Evolutionary conservation across 2,888 invertebrate genomes (phyloP), one percentile per base, ranked within the genome.

Genomic region (Ophioninae sp.): DNA sequence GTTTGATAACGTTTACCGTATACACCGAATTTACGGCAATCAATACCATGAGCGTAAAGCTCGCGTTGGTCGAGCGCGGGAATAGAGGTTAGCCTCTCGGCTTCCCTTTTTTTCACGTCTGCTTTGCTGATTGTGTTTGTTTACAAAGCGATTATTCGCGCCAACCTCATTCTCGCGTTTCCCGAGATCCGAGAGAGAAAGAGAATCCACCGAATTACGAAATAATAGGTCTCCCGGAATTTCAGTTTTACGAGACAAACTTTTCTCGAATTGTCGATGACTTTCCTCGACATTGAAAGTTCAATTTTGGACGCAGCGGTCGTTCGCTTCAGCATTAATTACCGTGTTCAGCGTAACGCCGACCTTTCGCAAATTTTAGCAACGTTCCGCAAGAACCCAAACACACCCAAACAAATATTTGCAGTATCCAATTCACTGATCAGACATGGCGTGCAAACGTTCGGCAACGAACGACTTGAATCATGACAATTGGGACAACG

Each of bases 401-500:
- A 1, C 30, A 2, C 30, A 50, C n/a, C 13, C 44, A 50, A 6
- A 17, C 13, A 10, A 2, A 17, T 13, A 50, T 13, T 17, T 0
- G 17, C 50, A 50, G 50, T 13, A 50, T 50, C 13, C 50, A 65
- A 59, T 41, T 65, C 17, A 10, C 50, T 77, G 77, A 68, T 56
- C 44, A 86, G 85, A 72, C 77, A 97, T 97, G 97, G 94, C 96
- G 87, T 92, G 93, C 73, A 98, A 98, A 93, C 95, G 98, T 85
- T 93, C 94, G 87, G 97, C 98, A 41, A 94, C 95, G 6, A 94
- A 94, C 30, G 96, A 97, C 80, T 93, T 98, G 85, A 97, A 96
- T 93, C 96, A 96, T 89, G 96, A 96, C 13, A 98, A 98, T 91
- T 98, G 98, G 97, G 95, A 97, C 91, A 93, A 95, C 82, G 97